Base-by-base conservation (phyloP, 1,140 invertebrate genomes). In the Meloidogyne hapla region DNA sequence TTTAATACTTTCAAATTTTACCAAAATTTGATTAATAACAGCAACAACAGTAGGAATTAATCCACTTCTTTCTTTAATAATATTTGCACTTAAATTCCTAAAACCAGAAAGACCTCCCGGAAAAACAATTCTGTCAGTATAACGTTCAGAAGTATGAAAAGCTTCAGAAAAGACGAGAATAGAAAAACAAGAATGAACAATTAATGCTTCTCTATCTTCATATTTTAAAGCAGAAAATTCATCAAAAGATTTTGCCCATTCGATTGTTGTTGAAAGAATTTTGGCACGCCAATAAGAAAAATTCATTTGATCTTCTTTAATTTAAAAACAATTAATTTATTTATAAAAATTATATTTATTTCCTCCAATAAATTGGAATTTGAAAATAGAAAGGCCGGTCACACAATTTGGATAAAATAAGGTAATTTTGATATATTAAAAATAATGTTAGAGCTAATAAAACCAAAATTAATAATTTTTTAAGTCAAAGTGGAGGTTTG, bases 1-100 rank as follows among this genome's bases (percentile, higher is more conserved):
- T 42, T 42, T 42, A 42, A 42, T 12, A 84, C 48, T 75, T 71
- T 66, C 83, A 13, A 56, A 83, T 42, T 18, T 80, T 0, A 86
- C 83, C n/a, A 86, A 66, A 66, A 86, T 87, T 66, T 86, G 79
- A 68, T 86, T 86, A 18, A 86, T 86, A 9, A 86, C 84, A 10
- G 86, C 84, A 15, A 86, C 84, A 12, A 86, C 86, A 4, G 86
- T 86, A 5, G 84, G 84, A 25, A 88, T 86, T 25, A 86, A 62
- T 1, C 84, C 84, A 67, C 65, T 75, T 8, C 81, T 45, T 64
- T 84, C 83, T 72, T 85, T 87, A 12, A 84, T 63, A 28, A 83
- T 83, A 40, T 84, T 87, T 23, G 83, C 77, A n/a, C 74, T 78
- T 12, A 87, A 66, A 75, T 84, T 84, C 9, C 83, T 77, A 74